These are phyloP conservation scores for Idris sp. DNA, from an alignment of 1,140 invertebrate species.

Conservation along the genomic window DNA sequence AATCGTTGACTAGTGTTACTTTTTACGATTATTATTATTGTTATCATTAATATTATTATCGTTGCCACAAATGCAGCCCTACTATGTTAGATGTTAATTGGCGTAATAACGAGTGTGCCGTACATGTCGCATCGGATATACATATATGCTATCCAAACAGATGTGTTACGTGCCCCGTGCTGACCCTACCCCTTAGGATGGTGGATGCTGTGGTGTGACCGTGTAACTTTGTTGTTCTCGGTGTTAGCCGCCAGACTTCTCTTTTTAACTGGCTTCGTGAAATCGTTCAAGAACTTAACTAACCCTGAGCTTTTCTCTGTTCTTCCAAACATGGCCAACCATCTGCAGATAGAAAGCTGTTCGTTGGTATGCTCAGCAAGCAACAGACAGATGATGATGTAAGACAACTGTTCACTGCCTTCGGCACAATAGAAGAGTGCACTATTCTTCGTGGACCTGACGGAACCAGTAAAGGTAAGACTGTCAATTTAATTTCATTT, in stretches of 20 bases:
- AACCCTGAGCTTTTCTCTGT: slow-evolving; percentile 66
- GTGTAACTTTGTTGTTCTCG: slow-evolving; percentile 78
- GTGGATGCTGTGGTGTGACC: slow-evolving; percentile 78
- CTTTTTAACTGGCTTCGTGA: slow-evolving; percentile 66
- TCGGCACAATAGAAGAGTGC: slow-evolving; percentile 99
- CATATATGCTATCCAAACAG: slow-evolving; percentile 53
- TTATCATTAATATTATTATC: slow-evolving; percentile 60
- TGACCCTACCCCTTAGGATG: slow-evolving; percentile 72
- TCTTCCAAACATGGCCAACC: slow-evolving; percentile 67
- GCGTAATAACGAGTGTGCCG: slow-evolving; percentile 65
- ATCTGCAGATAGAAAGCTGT: slow-evolving; percentile 95
- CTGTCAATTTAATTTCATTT: too few relatives aligned
- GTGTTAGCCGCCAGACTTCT: slow-evolving; percentile 77
- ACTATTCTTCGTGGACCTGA: slow-evolving; percentile 98
- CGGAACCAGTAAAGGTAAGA: slow-evolving; percentile 96
- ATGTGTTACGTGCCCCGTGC: slow-evolving; percentile 64
- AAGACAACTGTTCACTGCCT: slow-evolving; percentile 95
- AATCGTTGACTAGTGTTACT: slow-evolving; percentile 60
- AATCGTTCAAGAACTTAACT: slow-evolving; percentile 62
- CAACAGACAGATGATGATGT: slow-evolving; percentile 99
- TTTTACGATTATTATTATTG: slow-evolving; percentile 43
- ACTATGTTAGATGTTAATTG: slow-evolving; percentile 71
- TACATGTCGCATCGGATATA: slow-evolving; percentile 63
- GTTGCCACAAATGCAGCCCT: slow-evolving; percentile 64
- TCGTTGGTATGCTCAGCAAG: slow-evolving; percentile 99